These are phyloP conservation scores for Bufo bufo DNA, from an alignment of 2,113 vertebrate species.

Conservation along the genomic window DNA sequence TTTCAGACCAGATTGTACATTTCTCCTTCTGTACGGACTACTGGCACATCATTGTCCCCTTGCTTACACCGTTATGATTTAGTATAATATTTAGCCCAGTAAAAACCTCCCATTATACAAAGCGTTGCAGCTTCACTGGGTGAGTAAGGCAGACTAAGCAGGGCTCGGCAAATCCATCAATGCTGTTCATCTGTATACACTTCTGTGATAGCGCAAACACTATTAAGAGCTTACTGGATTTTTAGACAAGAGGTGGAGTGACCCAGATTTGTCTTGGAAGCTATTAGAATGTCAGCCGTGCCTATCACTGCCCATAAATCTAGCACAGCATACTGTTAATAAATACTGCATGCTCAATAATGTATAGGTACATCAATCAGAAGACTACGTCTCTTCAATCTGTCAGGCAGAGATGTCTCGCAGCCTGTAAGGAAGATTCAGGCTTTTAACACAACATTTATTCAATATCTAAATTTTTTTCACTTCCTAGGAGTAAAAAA, in stretches of 20 bases:
- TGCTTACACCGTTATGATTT: background rate
- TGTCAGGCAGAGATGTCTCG: background rate
- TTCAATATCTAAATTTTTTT: background rate
- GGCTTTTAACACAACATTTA: background rate
- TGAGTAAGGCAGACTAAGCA: conserved; percentile 11
- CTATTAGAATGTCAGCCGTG: conserved; percentile 13
- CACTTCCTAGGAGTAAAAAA: background rate
- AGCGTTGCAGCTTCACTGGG: background rate
- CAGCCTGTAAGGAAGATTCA: background rate
- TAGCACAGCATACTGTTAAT: conserved; percentile 39
- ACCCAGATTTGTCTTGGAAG: conserved; percentile 56
- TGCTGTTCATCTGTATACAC: conserved; percentile 40
- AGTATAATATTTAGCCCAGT: background rate
- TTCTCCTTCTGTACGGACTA: background rate
- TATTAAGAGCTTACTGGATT: conserved; percentile 56
- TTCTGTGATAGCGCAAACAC: conserved; percentile 40
- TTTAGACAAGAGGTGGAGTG: conserved; percentile 52
- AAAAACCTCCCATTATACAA: background rate
- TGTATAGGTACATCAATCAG: conserved; percentile 7
- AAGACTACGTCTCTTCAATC: background rate
- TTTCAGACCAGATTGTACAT: background rate
- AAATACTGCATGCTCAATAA: conserved; percentile 34
- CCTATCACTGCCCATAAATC: conserved; percentile 33
- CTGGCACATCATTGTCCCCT: background rate
- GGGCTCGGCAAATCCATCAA: conserved; percentile 19